Conservation (phyloP, 1,140 invertebrate species). For the Semibalanus balanoides region DNA sequence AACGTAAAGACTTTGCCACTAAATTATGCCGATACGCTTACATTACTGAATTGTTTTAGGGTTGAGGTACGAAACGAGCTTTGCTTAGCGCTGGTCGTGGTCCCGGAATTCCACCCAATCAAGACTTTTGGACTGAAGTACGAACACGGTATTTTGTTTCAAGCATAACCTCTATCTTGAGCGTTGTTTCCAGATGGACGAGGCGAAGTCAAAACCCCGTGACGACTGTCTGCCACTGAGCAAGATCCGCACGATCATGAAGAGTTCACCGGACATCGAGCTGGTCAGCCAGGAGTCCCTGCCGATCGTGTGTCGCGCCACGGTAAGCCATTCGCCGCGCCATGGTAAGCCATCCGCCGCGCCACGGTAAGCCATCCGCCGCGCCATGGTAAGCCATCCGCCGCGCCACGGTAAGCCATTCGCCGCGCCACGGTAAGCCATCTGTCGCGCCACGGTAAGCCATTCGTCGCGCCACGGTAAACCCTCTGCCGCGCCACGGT, state of each 20-base stretch:
- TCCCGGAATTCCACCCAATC: too few species aligned
- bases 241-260: constrained; percentile 68
- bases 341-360: constrained; percentile 50
- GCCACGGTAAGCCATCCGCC: constrained; percentile 55
- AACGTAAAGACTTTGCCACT: too few species aligned
- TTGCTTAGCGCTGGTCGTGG: too few species aligned
- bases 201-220: not conserved
- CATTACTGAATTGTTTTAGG: too few species aligned
- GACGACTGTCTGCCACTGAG: constrained; percentile 42
- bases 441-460: constrained; percentile 56
- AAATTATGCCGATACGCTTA: too few species aligned
- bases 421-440: constrained; percentile 53
- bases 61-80: too few species aligned
- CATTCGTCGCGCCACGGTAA: constrained; percentile 55
- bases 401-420: constrained; percentile 53
- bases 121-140: too few species aligned
- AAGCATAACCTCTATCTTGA: too few species aligned
- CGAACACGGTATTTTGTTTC: too few species aligned
- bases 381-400: constrained; percentile 53
- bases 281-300: constrained; percentile 57
- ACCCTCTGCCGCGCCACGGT: constrained; percentile 55
- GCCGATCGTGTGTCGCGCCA: constrained; percentile 34
- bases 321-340: constrained; percentile 54
- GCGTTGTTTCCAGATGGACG: constrained; percentile 4
- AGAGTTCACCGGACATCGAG: constrained; percentile 66